Conservation (phyloP, 2,888 invertebrate genomes). For the Melinaea menophilus region DNA sequence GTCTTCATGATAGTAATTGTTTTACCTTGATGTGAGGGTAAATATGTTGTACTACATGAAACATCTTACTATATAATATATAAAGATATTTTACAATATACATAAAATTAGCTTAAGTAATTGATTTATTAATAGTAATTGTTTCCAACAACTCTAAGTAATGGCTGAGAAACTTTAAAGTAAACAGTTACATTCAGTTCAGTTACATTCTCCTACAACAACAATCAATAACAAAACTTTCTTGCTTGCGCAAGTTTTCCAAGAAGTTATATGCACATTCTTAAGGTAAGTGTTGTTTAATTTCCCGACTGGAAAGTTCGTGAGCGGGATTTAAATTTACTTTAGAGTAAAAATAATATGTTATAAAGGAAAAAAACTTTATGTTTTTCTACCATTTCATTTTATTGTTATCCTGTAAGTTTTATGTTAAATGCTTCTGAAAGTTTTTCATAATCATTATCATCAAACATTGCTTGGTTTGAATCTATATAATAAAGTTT, state of each 20-base stretch:
- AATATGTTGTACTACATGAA: neutral
- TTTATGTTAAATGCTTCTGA: no score
- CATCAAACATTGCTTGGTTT: no score
- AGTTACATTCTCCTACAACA: slow-evolving; percentile 5
- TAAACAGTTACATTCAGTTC: slow-evolving; percentile 1
- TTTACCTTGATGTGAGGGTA: slow-evolving; percentile 7
- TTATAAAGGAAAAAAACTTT: no score
- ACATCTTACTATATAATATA: neutral
- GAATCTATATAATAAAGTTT: no score
- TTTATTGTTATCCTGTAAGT: no score
- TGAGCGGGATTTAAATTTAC: neutral
- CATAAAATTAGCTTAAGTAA: slow-evolving; percentile 24
- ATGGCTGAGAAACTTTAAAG: neutral
- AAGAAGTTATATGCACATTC: slow-evolving; percentile 5
- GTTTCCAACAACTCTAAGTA: neutral
- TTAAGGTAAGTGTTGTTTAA: slow-evolving; percentile 17
- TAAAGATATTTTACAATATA: neutral
- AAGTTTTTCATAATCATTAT: no score
- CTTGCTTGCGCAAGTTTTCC: slow-evolving; percentile 5
- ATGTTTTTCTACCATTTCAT: no score
- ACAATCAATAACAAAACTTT: slow-evolving; percentile 4
- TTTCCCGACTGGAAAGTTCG: slow-evolving; percentile 27
- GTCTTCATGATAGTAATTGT: slow-evolving; percentile 21
- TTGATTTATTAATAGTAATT: slow-evolving; percentile 18
- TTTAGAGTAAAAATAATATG: neutral